These are phyloP conservation scores for Rhynchonycteris naso DNA, from an alignment of 2,797 vertebrate species.

Conservation along the genomic window DNA sequence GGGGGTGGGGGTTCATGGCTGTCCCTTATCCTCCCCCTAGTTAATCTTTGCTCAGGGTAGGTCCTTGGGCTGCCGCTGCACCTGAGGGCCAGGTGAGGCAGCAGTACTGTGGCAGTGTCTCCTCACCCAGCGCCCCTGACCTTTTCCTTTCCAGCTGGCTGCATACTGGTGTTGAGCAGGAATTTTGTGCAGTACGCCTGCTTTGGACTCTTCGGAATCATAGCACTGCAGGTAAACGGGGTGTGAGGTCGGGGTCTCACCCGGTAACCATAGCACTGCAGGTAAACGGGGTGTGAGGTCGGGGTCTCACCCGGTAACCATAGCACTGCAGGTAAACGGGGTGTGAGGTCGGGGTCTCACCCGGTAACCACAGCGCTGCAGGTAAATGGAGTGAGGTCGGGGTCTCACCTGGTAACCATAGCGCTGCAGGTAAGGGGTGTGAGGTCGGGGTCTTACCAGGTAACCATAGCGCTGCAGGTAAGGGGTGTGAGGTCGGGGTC, in stretches of 20 bases:
- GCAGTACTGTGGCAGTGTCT: not conserved
- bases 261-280: not conserved
- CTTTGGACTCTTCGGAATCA: constrained; percentile 98
- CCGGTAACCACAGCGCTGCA: not conserved
- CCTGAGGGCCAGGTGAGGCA: not conserved
- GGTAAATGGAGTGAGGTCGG: too few species aligned
- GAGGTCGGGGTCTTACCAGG: fast-evolving
- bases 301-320: constrained; percentile 84
- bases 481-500: not conserved
- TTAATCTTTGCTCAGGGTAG: not conserved
- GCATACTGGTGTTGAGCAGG: constrained; percentile 97
- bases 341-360: fast-evolving
- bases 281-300: fast-evolving
- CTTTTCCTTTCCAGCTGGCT: constrained; percentile 90
- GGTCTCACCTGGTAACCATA: constrained; percentile 87
- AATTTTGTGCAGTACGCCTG: constrained; percentile 99
- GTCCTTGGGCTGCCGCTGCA: not conserved
- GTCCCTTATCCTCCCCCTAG: not conserved
- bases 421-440: constrained; percentile 92
- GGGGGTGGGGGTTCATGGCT: not conserved
- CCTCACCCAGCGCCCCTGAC: fast-evolving
- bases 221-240: constrained; percentile 94
- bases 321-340: constrained; percentile 94
- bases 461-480: not conserved
- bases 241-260: fast-evolving